Evolutionary conservation across 2,888 invertebrate species (phyloP), one percentile per base, ranked within the genome.

Genomic region (Mesorhabditis sp.): DNA sequence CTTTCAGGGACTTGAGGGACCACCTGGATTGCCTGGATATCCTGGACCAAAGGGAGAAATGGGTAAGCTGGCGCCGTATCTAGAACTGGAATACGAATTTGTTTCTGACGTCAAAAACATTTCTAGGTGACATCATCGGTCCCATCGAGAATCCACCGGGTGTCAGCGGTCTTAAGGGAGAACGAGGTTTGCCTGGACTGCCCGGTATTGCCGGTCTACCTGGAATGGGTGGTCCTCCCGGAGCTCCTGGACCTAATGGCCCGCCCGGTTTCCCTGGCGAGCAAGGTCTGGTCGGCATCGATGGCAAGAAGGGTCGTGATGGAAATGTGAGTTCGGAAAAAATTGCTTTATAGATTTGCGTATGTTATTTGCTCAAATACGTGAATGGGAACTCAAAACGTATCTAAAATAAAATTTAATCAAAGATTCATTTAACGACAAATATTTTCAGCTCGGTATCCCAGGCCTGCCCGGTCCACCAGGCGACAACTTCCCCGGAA

Each of bases 401-500:
- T 13, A 65, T 43, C n/a, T 10, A 28, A 28, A 28, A 28, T 28
- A 28, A 28, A 28, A 1, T 28, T 28, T 28, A 28, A 28, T 28
- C 28, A 28, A 28, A 28, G 28, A 28, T 28, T 28, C 28, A 1
- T 28, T 28, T 28, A 28, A 28, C 43, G 6, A 50, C 58, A 50
- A 50, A 44, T 66, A 43, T 41, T 70, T 79, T 50, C 71, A 80
- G 82, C 67, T 81, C 61, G 83, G 83, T 42, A 45, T 78, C 13
- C 82, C 83, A 41, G 85, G 85, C 61, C 69, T 72, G 3, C 77
- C 76, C 45, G 84, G 84, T 62, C 75, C 76, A 62, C 75, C 74
- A 65, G 87, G 87, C 71, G 82, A 82, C 66, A 82, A 85, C 70
- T 86, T 70, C 62, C 79, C 77, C 69, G 86, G 86, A 58, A 79